These are phyloP conservation scores for Taeniopygia guttata DNA, from an alignment of 2,797 vertebrate genomes.

Conservation along the genomic window DNA sequence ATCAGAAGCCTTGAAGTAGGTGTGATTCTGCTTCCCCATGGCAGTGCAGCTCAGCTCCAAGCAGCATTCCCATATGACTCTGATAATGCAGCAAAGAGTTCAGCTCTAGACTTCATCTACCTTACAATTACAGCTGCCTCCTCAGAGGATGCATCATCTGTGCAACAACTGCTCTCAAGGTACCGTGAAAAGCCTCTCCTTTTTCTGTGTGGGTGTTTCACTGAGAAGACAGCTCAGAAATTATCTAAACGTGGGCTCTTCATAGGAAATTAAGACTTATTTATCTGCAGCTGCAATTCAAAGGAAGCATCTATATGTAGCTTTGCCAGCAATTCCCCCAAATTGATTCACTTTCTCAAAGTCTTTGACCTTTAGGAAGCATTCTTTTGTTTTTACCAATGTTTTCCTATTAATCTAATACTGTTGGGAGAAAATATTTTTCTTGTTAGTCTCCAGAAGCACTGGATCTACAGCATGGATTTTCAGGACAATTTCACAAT, in stretches of 20 bases:
- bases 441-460: not conserved
- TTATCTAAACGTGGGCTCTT: not conserved
- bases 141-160: not conserved
- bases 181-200: not conserved
- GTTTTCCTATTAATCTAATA: not conserved
- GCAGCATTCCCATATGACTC: not conserved
- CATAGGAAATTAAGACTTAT: slow-evolving; percentile 1
- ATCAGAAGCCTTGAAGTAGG: not conserved
- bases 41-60: not conserved
- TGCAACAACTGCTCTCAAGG: not conserved
- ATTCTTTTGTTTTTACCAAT: not conserved
- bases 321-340: not conserved
- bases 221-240: not conserved
- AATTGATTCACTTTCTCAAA: not conserved
- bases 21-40: not conserved
- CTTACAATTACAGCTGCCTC: not conserved
- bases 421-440: not conserved
- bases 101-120: not conserved
- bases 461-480: not conserved
- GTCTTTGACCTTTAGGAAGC: not conserved
- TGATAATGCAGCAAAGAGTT: not conserved
- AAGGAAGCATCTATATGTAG: not conserved
- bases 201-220: not conserved
- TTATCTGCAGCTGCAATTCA: slow-evolving; percentile 26
- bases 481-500: not conserved